These are phyloP conservation scores for Scaptomyza polygonia DNA, from an alignment of 2,888 invertebrate species.

Conservation along the genomic window DNA sequence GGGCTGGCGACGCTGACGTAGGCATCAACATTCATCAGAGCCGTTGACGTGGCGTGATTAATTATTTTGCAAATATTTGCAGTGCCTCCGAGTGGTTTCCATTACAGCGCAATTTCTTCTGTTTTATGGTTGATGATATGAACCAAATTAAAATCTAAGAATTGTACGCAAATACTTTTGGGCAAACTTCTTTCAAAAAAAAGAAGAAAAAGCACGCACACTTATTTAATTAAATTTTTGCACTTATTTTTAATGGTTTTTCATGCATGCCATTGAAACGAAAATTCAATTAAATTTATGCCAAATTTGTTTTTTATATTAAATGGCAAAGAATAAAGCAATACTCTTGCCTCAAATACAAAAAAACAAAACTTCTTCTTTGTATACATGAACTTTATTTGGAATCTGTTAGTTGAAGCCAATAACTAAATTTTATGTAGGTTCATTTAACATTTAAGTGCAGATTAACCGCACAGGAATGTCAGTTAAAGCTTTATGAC, in stretches of 20 bases:
- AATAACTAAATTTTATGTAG: too few relatives aligned
- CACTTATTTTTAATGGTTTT: slow-evolving; percentile 41
- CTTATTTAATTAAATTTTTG: slow-evolving; percentile 70
- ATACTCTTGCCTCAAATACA: too few relatives aligned
- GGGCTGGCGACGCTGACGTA: slow-evolving; percentile 31
- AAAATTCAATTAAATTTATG: slow-evolving; percentile 21
- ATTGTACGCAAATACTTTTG: slow-evolving; percentile 34
- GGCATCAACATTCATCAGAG: slow-evolving; percentile 26
- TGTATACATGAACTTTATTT: too few relatives aligned
- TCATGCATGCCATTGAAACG: slow-evolving; percentile 32
- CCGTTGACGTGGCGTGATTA: slow-evolving; percentile 70
- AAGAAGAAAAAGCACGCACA: not conserved
- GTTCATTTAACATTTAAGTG: too few relatives aligned
- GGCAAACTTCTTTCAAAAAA: slow-evolving; percentile 7
- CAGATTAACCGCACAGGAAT: too few relatives aligned
- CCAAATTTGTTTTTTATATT: not conserved
- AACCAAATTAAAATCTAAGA: slow-evolving; percentile 19
- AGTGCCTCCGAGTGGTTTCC: slow-evolving; percentile 54
- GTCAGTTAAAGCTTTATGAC: too few relatives aligned
- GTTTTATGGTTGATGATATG: slow-evolving; percentile 4
- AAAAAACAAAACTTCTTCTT: too few relatives aligned
- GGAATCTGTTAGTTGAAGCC: too few relatives aligned
- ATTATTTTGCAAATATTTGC: slow-evolving; percentile 76
- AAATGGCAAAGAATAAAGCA: too few relatives aligned
- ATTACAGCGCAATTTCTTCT: slow-evolving; percentile 35